Base-by-base conservation (phyloP, 2,888 invertebrate genomes). In the Willowsia nigromaculata region DNA sequence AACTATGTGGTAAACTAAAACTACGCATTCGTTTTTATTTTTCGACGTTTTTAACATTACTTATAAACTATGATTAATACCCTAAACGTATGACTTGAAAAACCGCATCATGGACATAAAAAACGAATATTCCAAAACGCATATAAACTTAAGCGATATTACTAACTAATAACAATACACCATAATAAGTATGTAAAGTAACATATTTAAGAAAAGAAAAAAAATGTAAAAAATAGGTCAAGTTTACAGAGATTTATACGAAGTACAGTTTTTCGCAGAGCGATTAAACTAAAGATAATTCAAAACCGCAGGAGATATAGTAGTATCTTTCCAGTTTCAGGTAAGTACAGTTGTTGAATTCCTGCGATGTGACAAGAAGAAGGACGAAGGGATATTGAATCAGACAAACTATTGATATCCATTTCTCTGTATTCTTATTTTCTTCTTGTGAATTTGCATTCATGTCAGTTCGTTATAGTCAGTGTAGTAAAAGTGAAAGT, bases 401-500 rank as follows among this genome's bases (percentile, higher is more conserved):
- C 33, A 33, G 15, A 22, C 18, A 76, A 22, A 59, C 9, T 11
- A 25, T 30, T 15, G 5, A 22, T n/a, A n/a, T 80, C 80, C 59
- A 13, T 56, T 71, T 80, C n/a, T 53, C 18, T 27, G 74, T 47
- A 13, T 74, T 40, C 40, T 43, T 15, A 43, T 27, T 76, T 40
- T 56, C 25, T 84, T 71, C 13, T 7, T 37, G 50, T 76, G 33
- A 50, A 4, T 76, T 76, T 50, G 43, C 22, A 37, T 71, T 71
- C 40, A 13, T 65, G 83, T 83, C 83, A 83, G 68, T 83, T 83
- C 71, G 83, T 83, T 65, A 59, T 15, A 86, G 86, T 86, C 86
- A 88, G 82, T 74, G 80, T 50, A 30, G 76, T 76, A 50, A 76
- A 87, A 81, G 62, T 87, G 56, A 88, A 76, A 88, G 88, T 88